Base-by-base conservation (phyloP, 2,113 vertebrate genomes). In the Gasterosteus nipponicus region DNA sequence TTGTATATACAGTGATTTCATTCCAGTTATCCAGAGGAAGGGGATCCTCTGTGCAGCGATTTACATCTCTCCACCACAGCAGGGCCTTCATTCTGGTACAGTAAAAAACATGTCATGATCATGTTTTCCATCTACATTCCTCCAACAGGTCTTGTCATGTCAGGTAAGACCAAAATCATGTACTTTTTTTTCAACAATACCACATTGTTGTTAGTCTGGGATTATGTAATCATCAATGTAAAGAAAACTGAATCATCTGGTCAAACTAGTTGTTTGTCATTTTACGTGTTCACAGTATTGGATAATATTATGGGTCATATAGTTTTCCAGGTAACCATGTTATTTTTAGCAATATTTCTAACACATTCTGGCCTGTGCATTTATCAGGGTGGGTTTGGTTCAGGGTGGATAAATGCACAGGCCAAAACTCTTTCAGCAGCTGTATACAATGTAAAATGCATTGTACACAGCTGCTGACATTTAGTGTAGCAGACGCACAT, bases 391-490 rank as follows among this genome's bases (percentile, higher is more conserved):
- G 31, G 57, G 31, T 51, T 51, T 18, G 57, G 57, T 14, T 35
- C 31, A 19, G 57, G 57, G 33, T 59, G 33, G 57, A 35, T 59
- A 59, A 59, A 35, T 59, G 57, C 57, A 38, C 29, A 59, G 57
- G 31, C 57, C 57, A 38, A 38, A 59, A 38, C 16, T 38, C 6
- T 26, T 26, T 26, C 22, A 26, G 22, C 22, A 26, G 22, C 22
- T 26, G 22, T 26, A 26, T 26, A 26, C 47, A 53, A n/a, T 53
- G 9, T 53, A 3, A 5, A 54, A 9, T 26, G 10, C 49, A 53
- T 53, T 10, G n/a, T 22, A 53, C 18, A 53, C 5, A 29, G 53
- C 53, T 54, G 22, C 53, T 22, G 10, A 22, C 49, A 22, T 26
- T 26, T 22, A 53, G 7, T 10, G 22, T 26, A 26, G 22, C 22